These are phyloP conservation scores for Drosophila dunni DNA, from an alignment of 1,140 invertebrate genomes.

Conservation along the genomic window DNA sequence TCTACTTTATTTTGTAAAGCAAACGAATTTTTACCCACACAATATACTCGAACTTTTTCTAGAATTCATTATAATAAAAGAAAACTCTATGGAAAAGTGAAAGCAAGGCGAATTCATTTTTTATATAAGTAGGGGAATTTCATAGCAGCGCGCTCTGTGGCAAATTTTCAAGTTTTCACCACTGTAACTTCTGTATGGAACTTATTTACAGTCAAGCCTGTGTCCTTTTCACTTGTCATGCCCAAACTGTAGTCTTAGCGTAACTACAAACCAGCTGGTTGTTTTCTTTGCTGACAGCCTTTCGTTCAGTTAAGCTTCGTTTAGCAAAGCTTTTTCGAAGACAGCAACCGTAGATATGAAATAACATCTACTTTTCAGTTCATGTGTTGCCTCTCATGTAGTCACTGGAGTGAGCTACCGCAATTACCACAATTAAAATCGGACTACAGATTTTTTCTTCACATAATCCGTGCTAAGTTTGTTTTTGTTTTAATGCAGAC, in stretches of 20 bases:
- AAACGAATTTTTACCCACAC: slow-evolving; percentile 51
- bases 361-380: no score
- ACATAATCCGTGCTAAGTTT: neutral
- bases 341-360: no score
- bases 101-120: neutral
- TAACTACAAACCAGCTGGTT: neutral
- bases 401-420: no score
- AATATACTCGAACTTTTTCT: slow-evolving; percentile 11
- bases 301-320: neutral
- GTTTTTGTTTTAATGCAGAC: neutral
- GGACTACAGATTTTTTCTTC: neutral
- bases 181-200: no score
- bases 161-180: neutral
- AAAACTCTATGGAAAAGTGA: neutral
- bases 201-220: no score
- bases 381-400: no score
- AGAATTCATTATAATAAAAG: slow-evolving; percentile 13
- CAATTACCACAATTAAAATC: slow-evolving; percentile 1
- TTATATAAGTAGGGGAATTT: neutral
- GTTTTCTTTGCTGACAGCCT: neutral
- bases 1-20: slow-evolving; percentile 53
- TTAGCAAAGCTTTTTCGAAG: no score
- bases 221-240: no score
- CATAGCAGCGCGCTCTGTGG: no score
- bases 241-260: no score